A percentile compares a stretch with the other conserved stretches of the same genome.
Evolutionary conservation across 2,113 vertebrate species (phyloP).

Genomic region (Benitochromis conjunctus): DNA sequence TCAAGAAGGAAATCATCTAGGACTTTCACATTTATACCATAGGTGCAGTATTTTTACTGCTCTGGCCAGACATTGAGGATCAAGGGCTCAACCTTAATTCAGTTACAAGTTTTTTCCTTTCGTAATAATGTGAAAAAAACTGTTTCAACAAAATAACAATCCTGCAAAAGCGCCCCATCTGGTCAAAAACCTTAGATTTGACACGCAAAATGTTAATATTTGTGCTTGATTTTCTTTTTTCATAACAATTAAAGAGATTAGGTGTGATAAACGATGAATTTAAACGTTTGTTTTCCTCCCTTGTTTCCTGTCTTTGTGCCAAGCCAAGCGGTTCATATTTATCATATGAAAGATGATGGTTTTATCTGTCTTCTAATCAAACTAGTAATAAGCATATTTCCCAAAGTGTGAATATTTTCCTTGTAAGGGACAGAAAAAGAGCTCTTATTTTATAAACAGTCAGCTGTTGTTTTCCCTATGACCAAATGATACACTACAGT

Average conservation of each 20-base stretch:
- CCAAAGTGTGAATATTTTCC: background rate
- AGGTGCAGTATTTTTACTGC: background rate
- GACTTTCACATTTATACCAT: background rate
- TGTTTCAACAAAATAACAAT: background rate
- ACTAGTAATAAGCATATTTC: background rate
- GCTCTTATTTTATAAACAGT: background rate
- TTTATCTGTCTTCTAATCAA: background rate
- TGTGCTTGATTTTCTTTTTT: background rate
- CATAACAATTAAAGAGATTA: background rate
- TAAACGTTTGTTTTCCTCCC: background rate
- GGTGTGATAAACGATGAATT: background rate
- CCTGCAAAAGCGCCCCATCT: background rate
- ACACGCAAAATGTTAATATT: background rate
- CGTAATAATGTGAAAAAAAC: background rate
- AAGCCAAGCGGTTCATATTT: background rate
- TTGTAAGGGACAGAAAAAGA: background rate
- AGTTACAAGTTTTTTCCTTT: background rate
- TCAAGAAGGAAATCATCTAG: background rate
- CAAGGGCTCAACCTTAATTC: background rate
- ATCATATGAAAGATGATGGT: background rate
- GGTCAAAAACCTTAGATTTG: background rate
- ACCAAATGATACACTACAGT: slow-evolving; percentile 44
- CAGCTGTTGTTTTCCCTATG: background rate
- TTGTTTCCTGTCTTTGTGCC: background rate
- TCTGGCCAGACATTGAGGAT: background rate